Percentiles rank a stretch among this genome's conserved stretches.
These are phyloP conservation scores for Caenorhabditis remanei DNA, from an alignment of 1,140 invertebrate genomes.

Conservation along the genomic window DNA sequence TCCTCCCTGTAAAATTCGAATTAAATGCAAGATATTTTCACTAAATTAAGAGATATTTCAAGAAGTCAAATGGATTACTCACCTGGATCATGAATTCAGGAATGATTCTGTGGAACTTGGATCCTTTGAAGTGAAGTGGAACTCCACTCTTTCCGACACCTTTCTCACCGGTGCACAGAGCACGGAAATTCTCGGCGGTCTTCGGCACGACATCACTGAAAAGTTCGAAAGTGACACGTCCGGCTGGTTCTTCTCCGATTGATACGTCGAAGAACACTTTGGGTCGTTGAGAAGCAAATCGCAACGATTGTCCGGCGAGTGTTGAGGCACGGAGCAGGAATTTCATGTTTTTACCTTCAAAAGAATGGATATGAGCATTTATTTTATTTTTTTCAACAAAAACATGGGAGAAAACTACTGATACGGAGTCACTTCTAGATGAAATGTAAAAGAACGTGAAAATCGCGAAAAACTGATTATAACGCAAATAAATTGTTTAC, in stretches of 20 bases:
- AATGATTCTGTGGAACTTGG: constrained; percentile 80
- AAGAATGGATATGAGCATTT: background rate
- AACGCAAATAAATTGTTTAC: background rate
- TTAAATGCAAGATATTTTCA: too few relatives aligned
- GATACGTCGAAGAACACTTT: constrained; percentile 69
- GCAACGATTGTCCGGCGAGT: constrained; percentile 28
- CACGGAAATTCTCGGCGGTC: constrained; percentile 91
- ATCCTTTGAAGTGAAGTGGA: constrained; percentile 72
- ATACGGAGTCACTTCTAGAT: background rate
- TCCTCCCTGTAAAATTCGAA: constrained; percentile 81
- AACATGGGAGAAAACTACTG: background rate
- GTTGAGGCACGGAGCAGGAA: constrained; percentile 9
- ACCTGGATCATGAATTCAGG: constrained; percentile 81
- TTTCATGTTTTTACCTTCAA: constrained; percentile 32
- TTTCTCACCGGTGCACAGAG: constrained; percentile 80
- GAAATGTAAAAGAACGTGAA: background rate
- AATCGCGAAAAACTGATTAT: background rate
- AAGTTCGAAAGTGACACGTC: constrained; percentile 79
- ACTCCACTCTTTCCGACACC: constrained; percentile 64
- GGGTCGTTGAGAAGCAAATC: constrained; percentile 48
- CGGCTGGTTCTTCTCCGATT: constrained; percentile 66
- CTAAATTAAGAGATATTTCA: too few relatives aligned
- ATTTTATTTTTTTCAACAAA: background rate
- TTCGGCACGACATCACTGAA: constrained; percentile 91
- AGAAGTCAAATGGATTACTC: constrained; percentile 16